phyloP scores from a whole-genome alignment of 2,888 invertebrate species.

The Celastrina argiolus region DNA sequence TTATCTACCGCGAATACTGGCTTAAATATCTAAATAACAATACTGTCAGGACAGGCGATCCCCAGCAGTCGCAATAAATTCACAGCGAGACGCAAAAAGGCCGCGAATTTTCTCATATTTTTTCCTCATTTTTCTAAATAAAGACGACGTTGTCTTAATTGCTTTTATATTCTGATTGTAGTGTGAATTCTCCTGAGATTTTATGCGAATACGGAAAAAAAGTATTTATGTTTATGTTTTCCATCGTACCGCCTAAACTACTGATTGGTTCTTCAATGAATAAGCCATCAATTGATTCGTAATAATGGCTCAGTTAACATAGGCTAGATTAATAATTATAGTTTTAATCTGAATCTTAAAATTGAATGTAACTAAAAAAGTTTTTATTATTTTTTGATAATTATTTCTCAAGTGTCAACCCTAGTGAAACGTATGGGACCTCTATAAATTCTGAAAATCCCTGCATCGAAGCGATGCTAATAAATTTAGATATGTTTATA shows the following conservation, averaged over 20 bases:
- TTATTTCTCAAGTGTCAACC: not conserved
- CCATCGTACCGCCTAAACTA: too few relatives aligned
- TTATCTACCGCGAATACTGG: not conserved
- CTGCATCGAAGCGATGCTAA: not conserved
- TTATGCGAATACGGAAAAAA: too few relatives aligned
- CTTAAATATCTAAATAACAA: constrained; percentile 4
- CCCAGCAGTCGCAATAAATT: not conserved
- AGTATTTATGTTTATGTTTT: too few relatives aligned
- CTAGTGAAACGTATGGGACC: not conserved
- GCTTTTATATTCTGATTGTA: too few relatives aligned
- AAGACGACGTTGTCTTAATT: not conserved
- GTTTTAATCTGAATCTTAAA: too few relatives aligned
- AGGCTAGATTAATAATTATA: too few relatives aligned
- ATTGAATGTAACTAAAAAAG: not conserved
- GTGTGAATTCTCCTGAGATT: too few relatives aligned
- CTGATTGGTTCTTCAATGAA: too few relatives aligned
- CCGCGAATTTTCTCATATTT: not conserved
- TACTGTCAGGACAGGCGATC: not conserved
- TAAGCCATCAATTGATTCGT: too few relatives aligned
- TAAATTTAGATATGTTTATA: constrained; percentile 19
- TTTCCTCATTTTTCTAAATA: constrained; percentile 4
- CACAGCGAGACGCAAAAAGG: not conserved
- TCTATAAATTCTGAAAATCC: constrained; percentile 18
- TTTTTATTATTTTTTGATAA: not conserved
- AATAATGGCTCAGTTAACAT: too few relatives aligned